Evolutionary conservation across 2,113 vertebrate species (phyloP).

Genomic region (Mustela lutreola): DNA sequence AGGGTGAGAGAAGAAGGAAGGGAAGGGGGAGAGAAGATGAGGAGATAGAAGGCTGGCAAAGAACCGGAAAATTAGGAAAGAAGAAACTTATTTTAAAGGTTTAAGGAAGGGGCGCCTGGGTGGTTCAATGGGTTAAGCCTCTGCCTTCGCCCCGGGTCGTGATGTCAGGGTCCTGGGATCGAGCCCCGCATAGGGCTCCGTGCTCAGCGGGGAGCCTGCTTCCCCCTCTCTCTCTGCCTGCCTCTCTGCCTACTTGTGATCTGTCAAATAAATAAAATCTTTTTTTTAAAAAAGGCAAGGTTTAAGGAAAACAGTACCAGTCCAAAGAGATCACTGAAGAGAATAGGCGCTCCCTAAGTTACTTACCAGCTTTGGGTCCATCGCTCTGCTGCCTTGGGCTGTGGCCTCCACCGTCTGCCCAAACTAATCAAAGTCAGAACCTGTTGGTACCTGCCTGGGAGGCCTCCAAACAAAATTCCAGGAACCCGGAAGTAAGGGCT

Average conservation of each 20-base stretch:
- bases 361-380: not conserved
- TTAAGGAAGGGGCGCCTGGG: not conserved
- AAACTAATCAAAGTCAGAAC: slow-evolving; percentile 74
- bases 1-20: not conserved
- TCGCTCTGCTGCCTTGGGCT: slow-evolving; percentile 29
- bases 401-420: not conserved
- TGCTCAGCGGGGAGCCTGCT: too few relatives aligned
- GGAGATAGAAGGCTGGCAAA: not conserved
- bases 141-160: too few relatives aligned
- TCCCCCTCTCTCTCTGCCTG: too few relatives aligned
- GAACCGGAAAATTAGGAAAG: not conserved
- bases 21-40: not conserved
- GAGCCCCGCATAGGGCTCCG: too few relatives aligned
- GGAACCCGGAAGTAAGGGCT: not conserved
- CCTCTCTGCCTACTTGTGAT: too few relatives aligned
- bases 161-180: too few relatives aligned
- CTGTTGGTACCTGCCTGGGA: not conserved
- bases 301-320: not conserved
- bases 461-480: slow-evolving; percentile 37
- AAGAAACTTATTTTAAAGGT: not conserved
- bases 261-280: too few relatives aligned
- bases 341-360: slow-evolving; percentile 34
- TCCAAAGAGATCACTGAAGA: slow-evolving; percentile 40
- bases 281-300: not conserved
- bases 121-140: too few relatives aligned